Conservation (phyloP, 2,113 vertebrate genomes). For the Anseranas semipalmata region DNA sequence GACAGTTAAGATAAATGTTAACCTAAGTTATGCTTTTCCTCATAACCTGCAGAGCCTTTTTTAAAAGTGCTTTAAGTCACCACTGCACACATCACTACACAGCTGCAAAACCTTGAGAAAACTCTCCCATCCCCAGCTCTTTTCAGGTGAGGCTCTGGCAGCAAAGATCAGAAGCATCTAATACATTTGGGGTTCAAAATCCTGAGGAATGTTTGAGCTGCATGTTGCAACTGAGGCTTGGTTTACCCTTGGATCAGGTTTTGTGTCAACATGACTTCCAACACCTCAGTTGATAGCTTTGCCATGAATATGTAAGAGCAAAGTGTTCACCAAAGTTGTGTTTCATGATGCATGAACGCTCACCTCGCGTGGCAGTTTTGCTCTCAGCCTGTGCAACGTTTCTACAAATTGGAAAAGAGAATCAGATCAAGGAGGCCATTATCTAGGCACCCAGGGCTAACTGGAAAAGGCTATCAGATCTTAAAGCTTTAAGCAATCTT, state of each 20-base stretch:
- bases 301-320: neutral
- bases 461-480: neutral
- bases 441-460: neutral
- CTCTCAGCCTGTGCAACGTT: neutral
- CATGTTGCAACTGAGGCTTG: neutral
- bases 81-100: neutral
- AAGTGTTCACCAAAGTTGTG: neutral
- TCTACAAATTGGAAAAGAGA: neutral
- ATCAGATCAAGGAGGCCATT: neutral
- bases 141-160: neutral
- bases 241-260: neutral
- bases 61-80: neutral
- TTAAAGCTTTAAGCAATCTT: neutral
- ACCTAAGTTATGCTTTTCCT: neutral
- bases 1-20: constrained; percentile 61
- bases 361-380: neutral
- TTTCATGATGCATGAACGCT: neutral
- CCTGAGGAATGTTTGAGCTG: neutral
- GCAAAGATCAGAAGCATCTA: neutral
- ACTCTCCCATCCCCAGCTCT: neutral
- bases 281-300: neutral
- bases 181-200: neutral
- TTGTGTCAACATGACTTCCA: neutral
- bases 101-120: neutral
- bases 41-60: neutral